Evolutionary conservation across 2,113 vertebrate genomes (phyloP).

Genomic region (Ranitomeya imitator): DNA sequence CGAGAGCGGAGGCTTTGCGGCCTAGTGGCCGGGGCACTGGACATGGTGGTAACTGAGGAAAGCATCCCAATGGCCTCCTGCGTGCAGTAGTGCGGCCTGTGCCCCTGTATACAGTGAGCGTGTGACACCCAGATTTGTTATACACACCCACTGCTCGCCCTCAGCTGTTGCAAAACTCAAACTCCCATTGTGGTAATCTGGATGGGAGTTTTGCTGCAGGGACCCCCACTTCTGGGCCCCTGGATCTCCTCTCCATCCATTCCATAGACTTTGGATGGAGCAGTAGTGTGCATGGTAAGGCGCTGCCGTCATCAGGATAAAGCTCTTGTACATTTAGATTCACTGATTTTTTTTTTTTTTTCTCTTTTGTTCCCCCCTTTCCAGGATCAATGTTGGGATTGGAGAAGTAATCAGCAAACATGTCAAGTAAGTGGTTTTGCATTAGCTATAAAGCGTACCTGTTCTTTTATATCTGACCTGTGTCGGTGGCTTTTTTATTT

Average conservation of each 20-base stretch:
- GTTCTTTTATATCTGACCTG: no score
- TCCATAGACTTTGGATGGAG: no score
- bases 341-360: slow-evolving; percentile 64
- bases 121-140: no score
- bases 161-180: no score
- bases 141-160: no score
- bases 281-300: no score
- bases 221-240: no score
- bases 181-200: neutral
- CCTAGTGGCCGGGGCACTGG: neutral
- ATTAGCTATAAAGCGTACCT: neutral
- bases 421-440: slow-evolving; percentile 81
- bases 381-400: slow-evolving; percentile 76
- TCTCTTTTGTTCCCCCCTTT: slow-evolving; percentile 70
- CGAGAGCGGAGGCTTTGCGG: neutral
- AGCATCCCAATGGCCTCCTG: neutral
- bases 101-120: no score
- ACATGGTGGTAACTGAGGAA: neutral
- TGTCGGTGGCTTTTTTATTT: no score
- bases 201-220: neutral
- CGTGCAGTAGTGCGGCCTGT: no score
- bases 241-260: no score
- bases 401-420: slow-evolving; percentile 79
- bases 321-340: neutral
- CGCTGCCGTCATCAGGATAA: no score